A percentile compares a stretch with the other conserved stretches of the same genome.
phyloP scores from a whole-genome alignment of 2,888 invertebrate genomes.

The Drosophila dives region DNA sequence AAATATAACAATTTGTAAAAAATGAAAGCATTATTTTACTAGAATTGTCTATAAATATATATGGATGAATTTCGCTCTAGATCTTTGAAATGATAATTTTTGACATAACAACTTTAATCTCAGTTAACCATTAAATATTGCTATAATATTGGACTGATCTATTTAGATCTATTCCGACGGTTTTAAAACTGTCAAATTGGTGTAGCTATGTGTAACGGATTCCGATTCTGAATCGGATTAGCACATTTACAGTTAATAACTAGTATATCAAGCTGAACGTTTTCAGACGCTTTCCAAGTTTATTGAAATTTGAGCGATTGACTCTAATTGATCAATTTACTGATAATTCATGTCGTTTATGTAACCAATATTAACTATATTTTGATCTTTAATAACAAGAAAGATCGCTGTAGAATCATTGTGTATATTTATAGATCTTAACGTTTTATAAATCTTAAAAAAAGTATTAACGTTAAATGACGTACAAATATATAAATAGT shows the following conservation, averaged over 20 bases:
- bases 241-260: background rate
- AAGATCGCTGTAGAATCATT: background rate
- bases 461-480: background rate
- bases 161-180: background rate
- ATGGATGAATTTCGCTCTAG: too few relatives aligned
- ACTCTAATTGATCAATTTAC: background rate
- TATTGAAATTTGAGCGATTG: background rate
- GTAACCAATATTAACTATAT: background rate
- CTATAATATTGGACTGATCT: background rate
- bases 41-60: background rate
- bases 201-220: background rate
- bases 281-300: background rate
- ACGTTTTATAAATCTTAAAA: background rate
- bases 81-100: background rate
- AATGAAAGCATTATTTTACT: background rate
- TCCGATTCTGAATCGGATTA: background rate
- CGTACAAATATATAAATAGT: constrained; percentile 1
- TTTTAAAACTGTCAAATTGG: background rate
- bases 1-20: background rate
- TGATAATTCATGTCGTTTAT: background rate
- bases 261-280: background rate
- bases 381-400: background rate
- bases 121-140: background rate
- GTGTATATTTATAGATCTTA: background rate
- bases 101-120: background rate